Percentiles rank a stretch among this genome's conserved stretches.
These are phyloP conservation scores for Zelostemma sp. DNA, from an alignment of 1,140 invertebrate species.

Conservation along the genomic window DNA sequence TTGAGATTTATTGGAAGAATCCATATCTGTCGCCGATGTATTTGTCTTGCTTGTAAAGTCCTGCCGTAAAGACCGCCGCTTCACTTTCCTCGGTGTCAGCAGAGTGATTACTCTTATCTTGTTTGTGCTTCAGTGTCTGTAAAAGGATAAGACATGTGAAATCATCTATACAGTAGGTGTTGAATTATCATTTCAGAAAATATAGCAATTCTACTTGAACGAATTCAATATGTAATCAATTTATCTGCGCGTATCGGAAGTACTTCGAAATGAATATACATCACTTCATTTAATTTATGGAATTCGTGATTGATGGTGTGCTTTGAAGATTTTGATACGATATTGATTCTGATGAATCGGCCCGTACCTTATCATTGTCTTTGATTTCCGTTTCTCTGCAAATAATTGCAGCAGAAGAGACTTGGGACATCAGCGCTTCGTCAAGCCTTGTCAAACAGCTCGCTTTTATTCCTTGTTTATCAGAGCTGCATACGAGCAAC, in stretches of 20 bases:
- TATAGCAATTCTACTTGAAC: slow-evolving; percentile 28
- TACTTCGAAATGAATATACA: neutral
- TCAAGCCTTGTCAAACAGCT: slow-evolving; percentile 20
- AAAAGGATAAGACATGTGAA: slow-evolving; percentile 45
- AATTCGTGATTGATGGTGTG: slow-evolving; percentile 9
- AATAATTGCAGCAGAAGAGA: neutral
- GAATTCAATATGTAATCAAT: slow-evolving; percentile 23
- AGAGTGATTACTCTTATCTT: slow-evolving; percentile 45
- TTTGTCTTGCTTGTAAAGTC: slow-evolving; percentile 30
- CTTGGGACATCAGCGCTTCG: neutral
- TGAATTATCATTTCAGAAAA: slow-evolving; percentile 31
- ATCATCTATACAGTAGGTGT: slow-evolving; percentile 39
- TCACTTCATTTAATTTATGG: too few relatives aligned
- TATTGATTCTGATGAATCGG: too few relatives aligned
- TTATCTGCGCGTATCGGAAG: slow-evolving; percentile 8
- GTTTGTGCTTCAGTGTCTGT: slow-evolving; percentile 46
- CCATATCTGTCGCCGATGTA: slow-evolving; percentile 20
- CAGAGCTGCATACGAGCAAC: slow-evolving; percentile 13
- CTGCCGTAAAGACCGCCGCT: slow-evolving; percentile 34
- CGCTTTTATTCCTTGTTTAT: slow-evolving; percentile 1
- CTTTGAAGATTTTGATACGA: neutral
- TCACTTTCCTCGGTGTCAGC: slow-evolving; percentile 32
- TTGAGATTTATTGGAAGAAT: slow-evolving; percentile 8
- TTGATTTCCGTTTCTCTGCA: neutral
- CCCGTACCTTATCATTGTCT: neutral